Percentiles rank a stretch among this genome's conserved stretches.
These are phyloP conservation scores for Merluccius polli DNA, from an alignment of 2,797 vertebrate species.

Conservation along the genomic window DNA sequence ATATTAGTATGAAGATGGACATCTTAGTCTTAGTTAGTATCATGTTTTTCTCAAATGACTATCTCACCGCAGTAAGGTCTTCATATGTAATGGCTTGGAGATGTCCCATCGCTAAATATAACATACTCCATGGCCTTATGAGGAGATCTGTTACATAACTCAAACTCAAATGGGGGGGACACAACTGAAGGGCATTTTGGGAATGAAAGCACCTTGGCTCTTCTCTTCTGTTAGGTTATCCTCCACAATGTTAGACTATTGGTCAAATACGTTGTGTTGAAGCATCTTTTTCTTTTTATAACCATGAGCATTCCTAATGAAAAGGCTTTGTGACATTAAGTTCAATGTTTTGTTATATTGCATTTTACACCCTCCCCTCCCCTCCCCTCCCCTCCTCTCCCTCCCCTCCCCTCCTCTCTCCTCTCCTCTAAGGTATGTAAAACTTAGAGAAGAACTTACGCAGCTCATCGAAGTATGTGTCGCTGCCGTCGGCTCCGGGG, in stretches of 20 bases:
- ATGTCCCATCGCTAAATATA: background rate
- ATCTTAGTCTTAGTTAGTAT: background rate
- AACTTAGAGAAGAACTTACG: conserved; percentile 79
- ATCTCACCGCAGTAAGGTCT: background rate
- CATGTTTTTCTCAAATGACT: background rate
- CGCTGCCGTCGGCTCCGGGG: conserved; percentile 82
- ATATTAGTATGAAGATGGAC: background rate
- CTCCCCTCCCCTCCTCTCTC: background rate
- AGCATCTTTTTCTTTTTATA: too few species aligned
- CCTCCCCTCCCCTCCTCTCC: background rate
- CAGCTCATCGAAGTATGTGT: conserved; percentile 92
- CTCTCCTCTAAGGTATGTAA: background rate
- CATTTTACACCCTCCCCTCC: background rate
- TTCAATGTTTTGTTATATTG: background rate
- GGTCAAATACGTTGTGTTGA: too few species aligned
- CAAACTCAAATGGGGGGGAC: too few species aligned
- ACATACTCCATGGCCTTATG: too few species aligned
- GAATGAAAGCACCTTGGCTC: too few species aligned
- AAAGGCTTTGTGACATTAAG: background rate
- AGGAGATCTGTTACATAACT: too few species aligned
- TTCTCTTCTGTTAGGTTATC: too few species aligned
- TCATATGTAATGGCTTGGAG: background rate
- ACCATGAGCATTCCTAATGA: background rate
- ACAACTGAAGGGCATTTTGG: too few species aligned
- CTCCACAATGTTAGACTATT: too few species aligned